Percentiles rank a stretch among this genome's conserved stretches.
Conservation (phyloP, 1,140 invertebrate species). For the Cherax quadricarinatus region DNA sequence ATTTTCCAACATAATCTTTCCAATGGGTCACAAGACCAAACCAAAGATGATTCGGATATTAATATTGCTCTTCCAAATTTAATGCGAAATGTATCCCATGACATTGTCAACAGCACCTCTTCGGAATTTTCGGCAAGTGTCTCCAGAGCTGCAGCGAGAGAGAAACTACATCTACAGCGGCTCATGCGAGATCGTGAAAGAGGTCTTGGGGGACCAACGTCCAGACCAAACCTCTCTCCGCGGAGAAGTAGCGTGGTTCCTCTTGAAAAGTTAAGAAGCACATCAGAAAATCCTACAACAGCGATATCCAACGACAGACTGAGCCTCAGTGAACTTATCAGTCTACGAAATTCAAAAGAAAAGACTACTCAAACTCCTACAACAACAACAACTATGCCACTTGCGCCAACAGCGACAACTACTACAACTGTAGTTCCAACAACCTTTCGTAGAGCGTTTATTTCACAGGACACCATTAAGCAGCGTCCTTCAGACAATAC, state of each 20-base stretch:
- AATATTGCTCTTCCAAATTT: not conserved
- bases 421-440: not conserved
- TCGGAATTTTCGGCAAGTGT: not conserved
- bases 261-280: not conserved
- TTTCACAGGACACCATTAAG: not conserved
- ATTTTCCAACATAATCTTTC: not conserved
- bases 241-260: not conserved
- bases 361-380: not conserved
- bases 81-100: not conserved
- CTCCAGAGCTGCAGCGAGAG: slow-evolving; percentile 1
- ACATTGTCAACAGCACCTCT: not conserved
- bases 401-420: not conserved
- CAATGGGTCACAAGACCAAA: not conserved
- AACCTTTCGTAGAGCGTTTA: not conserved
- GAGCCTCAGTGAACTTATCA: slow-evolving; percentile 51
- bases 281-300: not conserved
- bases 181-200: slow-evolving; percentile 20
- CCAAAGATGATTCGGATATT: not conserved
- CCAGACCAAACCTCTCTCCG: not conserved
- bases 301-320: slow-evolving; percentile 5
- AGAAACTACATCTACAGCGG: slow-evolving; percentile 33
- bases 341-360: slow-evolving; percentile 12
- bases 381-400: not conserved
- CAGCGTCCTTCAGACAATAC: not conserved
- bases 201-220: not conserved